phyloP scores from a whole-genome alignment of 2,113 vertebrate species.

The Anguilla rostrata region DNA sequence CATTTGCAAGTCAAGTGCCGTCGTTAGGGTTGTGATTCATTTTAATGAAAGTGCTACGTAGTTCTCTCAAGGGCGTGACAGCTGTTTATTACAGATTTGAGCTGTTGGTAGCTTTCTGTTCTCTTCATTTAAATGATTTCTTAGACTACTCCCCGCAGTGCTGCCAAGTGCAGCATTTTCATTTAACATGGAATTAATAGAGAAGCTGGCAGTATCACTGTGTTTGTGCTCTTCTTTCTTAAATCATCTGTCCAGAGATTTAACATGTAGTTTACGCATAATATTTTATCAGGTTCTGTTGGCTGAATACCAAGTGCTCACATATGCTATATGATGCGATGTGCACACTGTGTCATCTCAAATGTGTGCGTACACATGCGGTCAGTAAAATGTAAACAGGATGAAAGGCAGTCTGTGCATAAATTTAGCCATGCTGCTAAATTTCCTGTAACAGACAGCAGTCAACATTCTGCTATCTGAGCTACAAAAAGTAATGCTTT shows the following conservation, averaged over 20 bases:
- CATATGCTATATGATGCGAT: background rate
- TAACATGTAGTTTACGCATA: background rate
- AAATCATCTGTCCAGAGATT: background rate
- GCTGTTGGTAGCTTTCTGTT: background rate
- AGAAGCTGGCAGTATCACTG: background rate
- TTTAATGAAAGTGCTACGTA: slow-evolving; percentile 17
- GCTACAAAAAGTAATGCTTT: background rate
- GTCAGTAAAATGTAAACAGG: background rate
- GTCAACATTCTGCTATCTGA: background rate
- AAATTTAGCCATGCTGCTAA: background rate
- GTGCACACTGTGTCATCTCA: background rate
- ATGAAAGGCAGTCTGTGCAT: background rate
- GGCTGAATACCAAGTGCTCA: background rate
- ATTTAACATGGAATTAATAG: slow-evolving; percentile 5
- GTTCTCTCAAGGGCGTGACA: slow-evolving; percentile 11
- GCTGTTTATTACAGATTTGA: slow-evolving; percentile 37
- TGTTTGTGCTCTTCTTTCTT: background rate
- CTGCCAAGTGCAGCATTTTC: slow-evolving; percentile 21
- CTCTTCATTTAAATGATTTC: background rate
- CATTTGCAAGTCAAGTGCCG: slow-evolving; percentile 31
- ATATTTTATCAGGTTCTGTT: background rate
- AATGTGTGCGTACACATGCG: background rate
- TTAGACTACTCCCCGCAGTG: background rate
- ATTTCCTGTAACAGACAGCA: background rate
- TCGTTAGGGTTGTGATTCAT: slow-evolving; percentile 4